Evolutionary conservation across 2,888 invertebrate species (phyloP), one percentile per base, ranked within the genome.

Genomic region (Drosophila flavopinicola): DNA sequence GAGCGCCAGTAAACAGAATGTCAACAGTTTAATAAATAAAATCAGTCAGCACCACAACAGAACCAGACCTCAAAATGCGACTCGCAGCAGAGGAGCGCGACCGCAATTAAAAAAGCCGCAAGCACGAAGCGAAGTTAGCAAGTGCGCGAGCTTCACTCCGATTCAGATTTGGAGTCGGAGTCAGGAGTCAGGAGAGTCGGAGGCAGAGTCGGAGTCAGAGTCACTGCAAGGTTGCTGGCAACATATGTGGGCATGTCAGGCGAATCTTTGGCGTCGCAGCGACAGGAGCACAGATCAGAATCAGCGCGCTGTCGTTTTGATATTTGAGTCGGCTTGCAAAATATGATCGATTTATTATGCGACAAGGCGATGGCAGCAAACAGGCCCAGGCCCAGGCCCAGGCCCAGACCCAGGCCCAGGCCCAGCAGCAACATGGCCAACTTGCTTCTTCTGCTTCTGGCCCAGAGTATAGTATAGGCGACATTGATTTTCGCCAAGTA

Each of bases 261-360:
- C 13, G 44, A 39, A 48, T 48, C 32, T 45, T n/a, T 60, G 56
- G 38, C 59, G 48, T 51, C 44, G 25, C 30, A 30, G 30, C 66
- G 80, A 80, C 77, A 80, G 80, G 61, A 76, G 77, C 83, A 64
- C 83, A 64, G 59, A 67, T 66, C 70, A 57, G 73, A 78, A 84
- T 75, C 80, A 61, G 63, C 60, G 63, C 63, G 61, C 51, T 58
- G 85, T 70, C 65, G 60, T 64, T 67, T 66, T 80, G 69, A 78
- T 80, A 78, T 76, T 85, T 73, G 66, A 71, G 69, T 67, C 74
- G 42, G 60, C 39, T 38, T 51, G 64, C 74, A 70, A 87, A 83
- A 71, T 87, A 88, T 88, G 88, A 87, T 88, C 88, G 87, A 88
- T 87, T 88, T 87, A 88, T 87, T 88, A 84, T 87, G 75, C 82